Base-by-base conservation (phyloP, 2,888 invertebrate genomes). In the Polydesmus complanatus region DNA sequence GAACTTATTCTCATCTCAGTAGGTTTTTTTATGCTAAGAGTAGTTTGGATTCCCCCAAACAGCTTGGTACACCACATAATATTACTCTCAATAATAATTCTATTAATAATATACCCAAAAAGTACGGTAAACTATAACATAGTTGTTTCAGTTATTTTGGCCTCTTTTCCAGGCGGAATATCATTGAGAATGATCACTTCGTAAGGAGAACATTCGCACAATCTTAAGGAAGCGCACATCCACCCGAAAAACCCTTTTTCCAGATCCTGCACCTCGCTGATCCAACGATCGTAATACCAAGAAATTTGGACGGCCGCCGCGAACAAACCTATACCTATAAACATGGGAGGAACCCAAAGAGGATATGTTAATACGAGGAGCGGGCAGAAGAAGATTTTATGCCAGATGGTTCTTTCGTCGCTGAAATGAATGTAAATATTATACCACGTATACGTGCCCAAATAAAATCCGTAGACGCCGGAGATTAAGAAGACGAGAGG, bases 181-280 rank as follows among this genome's bases (percentile, higher is more conserved):
- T 62, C 63, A 50, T 63, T 63, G n/a, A 68, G 60, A 60, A 83
- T 75, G 1, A 84, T 81, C 60, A 83, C 82, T 71, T 86, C 84
- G 72, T 86, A 86, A 0, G 86, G 86, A 66, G 85, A 81, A 69
- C 86, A 86, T 68, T 85, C 83, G 19, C 84, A 82, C 67, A 86
- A 75, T 62, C 79, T 79, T 47, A 86, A 67, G 50, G 78, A 75
- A 61, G 81, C 80, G 70, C 86, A 86, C 21, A 86, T 73, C 85
- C 85, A 86, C 3, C 86, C 86, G 67, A 83, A 86, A 73, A 86
- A 86, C 0, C 86, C 86, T 72, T 86, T 86, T 68, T 86, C 86
- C 69, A 83, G 80, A 72, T 86, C 86, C 61, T 80, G 79, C 1
- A 85, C 80, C 73, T 84, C 84, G 67, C 81, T 81, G 70, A 80